A percentile compares a stretch with the other conserved stretches of the same genome.
phyloP scores from a whole-genome alignment of 2,888 invertebrate genomes.

The Tinea semifulvella region DNA sequence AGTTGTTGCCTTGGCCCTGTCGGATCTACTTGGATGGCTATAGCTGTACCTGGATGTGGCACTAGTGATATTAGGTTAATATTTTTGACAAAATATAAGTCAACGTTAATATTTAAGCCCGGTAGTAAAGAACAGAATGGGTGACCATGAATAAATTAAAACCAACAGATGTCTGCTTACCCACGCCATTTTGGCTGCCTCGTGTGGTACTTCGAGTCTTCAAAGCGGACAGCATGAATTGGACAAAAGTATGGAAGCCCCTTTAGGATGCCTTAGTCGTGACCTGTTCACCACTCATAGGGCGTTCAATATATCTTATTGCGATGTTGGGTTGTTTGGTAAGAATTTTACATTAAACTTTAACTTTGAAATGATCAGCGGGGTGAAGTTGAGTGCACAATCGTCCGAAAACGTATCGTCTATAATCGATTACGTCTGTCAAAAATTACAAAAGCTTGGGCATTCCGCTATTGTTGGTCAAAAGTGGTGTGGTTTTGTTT shows the following conservation, averaged over 20 bases:
- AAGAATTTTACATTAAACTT: conserved; percentile 20
- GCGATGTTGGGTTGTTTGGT: conserved; percentile 47
- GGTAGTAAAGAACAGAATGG: too few relatives aligned
- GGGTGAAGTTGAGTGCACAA: too few relatives aligned
- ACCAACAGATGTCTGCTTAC: conserved; percentile 30
- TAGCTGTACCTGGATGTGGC: conserved; percentile 44
- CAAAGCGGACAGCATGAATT: conserved; percentile 21
- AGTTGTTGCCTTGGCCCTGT: conserved; percentile 35
- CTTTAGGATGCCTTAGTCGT: conserved; percentile 32
- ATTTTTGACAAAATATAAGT: too few relatives aligned
- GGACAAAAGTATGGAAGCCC: conserved; percentile 18
- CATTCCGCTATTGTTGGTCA: too few relatives aligned
- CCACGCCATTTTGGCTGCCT: conserved; percentile 36
- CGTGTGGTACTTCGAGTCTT: conserved; percentile 32
- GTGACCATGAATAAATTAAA: too few relatives aligned
- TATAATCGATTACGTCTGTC: too few relatives aligned
- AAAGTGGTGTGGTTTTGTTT: too few relatives aligned
- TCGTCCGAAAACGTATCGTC: too few relatives aligned
- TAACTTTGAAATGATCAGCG: too few relatives aligned
- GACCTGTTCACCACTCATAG: conserved; percentile 33
- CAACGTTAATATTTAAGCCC: too few relatives aligned
- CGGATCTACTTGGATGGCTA: conserved; percentile 44
- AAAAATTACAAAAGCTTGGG: too few relatives aligned
- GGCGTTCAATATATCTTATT: conserved; percentile 47
- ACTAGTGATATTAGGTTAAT: conserved; percentile 34